phyloP scores from a whole-genome alignment of 1,140 invertebrate species.

The Aphelinus certus region DNA sequence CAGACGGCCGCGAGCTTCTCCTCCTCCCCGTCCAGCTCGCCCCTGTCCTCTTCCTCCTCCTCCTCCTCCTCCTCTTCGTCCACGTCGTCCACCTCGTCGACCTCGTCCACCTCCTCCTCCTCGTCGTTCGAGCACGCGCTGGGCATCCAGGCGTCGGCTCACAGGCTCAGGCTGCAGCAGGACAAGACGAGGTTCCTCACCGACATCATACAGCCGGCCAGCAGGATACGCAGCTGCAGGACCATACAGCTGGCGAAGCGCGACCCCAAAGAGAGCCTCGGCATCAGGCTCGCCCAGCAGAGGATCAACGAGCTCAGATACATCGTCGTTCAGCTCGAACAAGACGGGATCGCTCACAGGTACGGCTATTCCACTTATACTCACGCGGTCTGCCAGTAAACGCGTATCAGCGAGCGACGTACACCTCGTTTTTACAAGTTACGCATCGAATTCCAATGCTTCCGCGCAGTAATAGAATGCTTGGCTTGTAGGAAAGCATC shows the following conservation, averaged over 20 bases:
- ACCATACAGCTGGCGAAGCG: conserved; percentile 65
- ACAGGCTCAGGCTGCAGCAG: conserved; percentile 58
- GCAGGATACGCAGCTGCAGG: conserved; percentile 55
- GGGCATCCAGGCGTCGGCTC: conserved; percentile 43
- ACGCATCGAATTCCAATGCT: no score
- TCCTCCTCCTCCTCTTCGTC: conserved; percentile 22
- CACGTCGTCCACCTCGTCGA: conserved; percentile 6
- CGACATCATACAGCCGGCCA: conserved; percentile 60
- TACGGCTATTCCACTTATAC: conserved; percentile 47
- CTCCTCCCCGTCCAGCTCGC: conserved; percentile 21
- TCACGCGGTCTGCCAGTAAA: no score
- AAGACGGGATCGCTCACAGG: conserved; percentile 82
- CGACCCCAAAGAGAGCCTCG: conserved; percentile 73
- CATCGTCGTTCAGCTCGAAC: conserved; percentile 83
- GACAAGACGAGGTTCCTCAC: conserved; percentile 62
- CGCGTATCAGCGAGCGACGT: no score
- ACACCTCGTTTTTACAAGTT: no score
- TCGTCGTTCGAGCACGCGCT: not conserved
- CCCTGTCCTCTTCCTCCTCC: conserved; percentile 16
- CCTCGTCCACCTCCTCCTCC: conserved; percentile 2
- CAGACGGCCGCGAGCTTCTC: conserved; percentile 49
- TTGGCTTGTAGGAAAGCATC: no score
- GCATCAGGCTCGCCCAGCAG: conserved; percentile 76
- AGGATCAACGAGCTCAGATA: conserved; percentile 76
- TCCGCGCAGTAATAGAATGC: no score